A percentile compares a stretch with the other conserved stretches of the same genome.
phyloP scores from a whole-genome alignment of 2,113 vertebrate species.

The Pseudopodoces humilis region DNA sequence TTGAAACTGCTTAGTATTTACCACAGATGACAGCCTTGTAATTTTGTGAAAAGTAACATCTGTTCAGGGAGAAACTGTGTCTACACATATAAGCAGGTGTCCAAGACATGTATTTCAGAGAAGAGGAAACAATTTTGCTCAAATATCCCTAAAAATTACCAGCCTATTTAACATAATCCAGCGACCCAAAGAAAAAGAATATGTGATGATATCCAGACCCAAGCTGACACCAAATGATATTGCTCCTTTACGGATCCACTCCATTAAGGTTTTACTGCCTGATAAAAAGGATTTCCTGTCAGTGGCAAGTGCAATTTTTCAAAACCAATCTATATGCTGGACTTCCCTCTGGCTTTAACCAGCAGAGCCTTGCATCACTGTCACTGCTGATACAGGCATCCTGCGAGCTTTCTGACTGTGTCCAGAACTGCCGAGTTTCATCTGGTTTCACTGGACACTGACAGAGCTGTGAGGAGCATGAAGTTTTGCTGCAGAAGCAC shows the following conservation, averaged over 20 bases:
- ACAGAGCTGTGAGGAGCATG: neutral
- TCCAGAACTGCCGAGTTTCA: neutral
- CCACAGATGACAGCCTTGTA: neutral
- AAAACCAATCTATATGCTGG: neutral
- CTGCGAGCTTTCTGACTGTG: neutral
- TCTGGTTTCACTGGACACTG: neutral
- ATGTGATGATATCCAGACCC: neutral
- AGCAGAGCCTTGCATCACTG: neutral
- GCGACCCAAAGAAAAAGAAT: neutral
- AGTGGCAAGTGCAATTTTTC: neutral
- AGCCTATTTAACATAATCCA: neutral
- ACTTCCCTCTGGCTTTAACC: neutral
- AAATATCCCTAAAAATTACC: neutral
- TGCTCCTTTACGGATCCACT: neutral
- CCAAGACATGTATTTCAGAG: neutral
- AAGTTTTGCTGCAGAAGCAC: neutral
- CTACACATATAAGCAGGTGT: neutral
- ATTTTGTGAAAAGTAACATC: slow-evolving; percentile 40
- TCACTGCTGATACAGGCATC: neutral
- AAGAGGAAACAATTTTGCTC: neutral
- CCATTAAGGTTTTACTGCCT: neutral
- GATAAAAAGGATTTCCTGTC: neutral
- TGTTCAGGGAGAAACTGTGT: neutral
- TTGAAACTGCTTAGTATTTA: slow-evolving; percentile 9
- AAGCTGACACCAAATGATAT: neutral